phyloP scores from a whole-genome alignment of 2,888 invertebrate species.

The Callyntrura guangdongensis region DNA sequence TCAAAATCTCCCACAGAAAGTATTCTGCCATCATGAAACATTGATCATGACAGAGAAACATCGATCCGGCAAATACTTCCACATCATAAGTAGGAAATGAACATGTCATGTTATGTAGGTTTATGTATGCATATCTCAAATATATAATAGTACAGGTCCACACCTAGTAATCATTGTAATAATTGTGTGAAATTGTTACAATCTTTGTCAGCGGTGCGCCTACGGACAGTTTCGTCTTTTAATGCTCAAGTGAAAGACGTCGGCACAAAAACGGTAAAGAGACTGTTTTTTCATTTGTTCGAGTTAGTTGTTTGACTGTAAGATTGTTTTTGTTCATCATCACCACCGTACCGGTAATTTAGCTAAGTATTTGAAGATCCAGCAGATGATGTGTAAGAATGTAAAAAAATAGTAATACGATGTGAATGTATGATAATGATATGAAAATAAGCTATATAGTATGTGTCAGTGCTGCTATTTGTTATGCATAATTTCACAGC shows the following conservation, averaged over 20 bases:
- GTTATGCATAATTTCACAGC: background rate
- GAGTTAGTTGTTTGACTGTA: background rate
- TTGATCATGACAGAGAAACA: constrained; percentile 79
- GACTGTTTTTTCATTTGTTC: background rate
- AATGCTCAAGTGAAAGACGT: background rate
- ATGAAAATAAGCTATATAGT: background rate
- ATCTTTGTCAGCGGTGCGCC: background rate
- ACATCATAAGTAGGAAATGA: background rate
- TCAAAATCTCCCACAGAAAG: constrained; percentile 47
- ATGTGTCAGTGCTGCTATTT: background rate
- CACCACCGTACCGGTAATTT: no score
- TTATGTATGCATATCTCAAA: background rate
- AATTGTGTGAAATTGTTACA: background rate
- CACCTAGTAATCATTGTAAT: background rate
- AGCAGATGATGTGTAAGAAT: background rate
- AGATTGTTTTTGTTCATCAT: no score
- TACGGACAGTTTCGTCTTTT: background rate
- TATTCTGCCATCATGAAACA: constrained; percentile 49
- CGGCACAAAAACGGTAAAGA: background rate
- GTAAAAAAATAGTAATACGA: background rate
- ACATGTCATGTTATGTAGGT: background rate
- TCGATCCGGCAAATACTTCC: constrained; percentile 55
- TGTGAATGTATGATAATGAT: background rate
- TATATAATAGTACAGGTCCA: background rate
- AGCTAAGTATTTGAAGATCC: background rate